A percentile compares a stretch with the other conserved stretches of the same genome.
phyloP scores from a whole-genome alignment of 2,113 vertebrate genomes.

The Thamnophis sirtalis region DNA sequence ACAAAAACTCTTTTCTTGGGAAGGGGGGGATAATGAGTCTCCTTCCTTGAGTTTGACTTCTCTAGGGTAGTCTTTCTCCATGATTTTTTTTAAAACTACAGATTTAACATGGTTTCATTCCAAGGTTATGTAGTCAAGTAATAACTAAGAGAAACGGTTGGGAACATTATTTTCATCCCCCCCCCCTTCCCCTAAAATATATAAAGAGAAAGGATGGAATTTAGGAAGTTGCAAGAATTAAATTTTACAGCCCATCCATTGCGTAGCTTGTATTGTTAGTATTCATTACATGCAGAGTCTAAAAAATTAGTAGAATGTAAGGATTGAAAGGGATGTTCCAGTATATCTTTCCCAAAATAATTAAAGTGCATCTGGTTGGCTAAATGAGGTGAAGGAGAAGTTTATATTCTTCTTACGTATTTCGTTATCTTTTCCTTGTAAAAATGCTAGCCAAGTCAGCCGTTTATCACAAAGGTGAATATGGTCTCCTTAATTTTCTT shows the following conservation, averaged over 20 bases:
- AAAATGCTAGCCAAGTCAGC: slow-evolving; percentile 4
- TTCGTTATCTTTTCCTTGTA: too few relatives aligned
- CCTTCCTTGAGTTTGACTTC: neutral
- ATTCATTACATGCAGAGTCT: neutral
- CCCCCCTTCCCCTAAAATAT: too few relatives aligned
- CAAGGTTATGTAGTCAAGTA: neutral
- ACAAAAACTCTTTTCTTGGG: neutral
- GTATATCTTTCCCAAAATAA: neutral
- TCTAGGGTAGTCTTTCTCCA: neutral
- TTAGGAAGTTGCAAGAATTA: neutral
- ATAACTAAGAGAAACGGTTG: neutral
- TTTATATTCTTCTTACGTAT: neutral
- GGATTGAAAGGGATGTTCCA: neutral
- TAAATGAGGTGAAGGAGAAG: neutral
- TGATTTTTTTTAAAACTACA: neutral
- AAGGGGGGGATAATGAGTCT: neutral
- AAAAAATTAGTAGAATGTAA: neutral
- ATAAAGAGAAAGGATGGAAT: neutral
- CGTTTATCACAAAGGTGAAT: slow-evolving; percentile 20
- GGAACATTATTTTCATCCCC: neutral
- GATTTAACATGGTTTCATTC: neutral
- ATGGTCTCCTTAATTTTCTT: slow-evolving; percentile 11
- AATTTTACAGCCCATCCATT: neutral
- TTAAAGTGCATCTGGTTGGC: neutral
- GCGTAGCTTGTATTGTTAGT: neutral